Percentiles rank a stretch among this genome's conserved stretches.
phyloP scores from a whole-genome alignment of 92 coral and sea anemone species.

The Pocillopora meandrina region DNA sequence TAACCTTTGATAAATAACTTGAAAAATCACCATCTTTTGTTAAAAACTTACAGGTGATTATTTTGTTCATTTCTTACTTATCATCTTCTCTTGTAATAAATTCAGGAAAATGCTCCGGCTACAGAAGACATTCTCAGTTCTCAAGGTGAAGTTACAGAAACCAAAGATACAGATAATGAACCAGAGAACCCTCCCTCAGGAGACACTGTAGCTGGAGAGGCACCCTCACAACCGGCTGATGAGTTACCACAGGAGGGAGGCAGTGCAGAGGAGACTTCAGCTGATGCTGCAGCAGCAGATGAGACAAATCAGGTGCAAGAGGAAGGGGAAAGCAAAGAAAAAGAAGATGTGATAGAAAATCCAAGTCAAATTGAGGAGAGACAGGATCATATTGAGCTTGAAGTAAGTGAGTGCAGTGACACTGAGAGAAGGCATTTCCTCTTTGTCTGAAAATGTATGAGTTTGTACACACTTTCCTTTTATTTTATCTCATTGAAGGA shows the following conservation, averaged over 20 bases:
- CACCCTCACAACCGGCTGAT: neutral
- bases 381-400: slow-evolving; percentile 5
- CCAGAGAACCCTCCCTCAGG: slow-evolving; percentile 16
- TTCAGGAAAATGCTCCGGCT: slow-evolving; percentile 27
- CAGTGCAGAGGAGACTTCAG: slow-evolving; percentile 10
- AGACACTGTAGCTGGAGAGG: slow-evolving; percentile 25
- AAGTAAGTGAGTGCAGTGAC: slow-evolving; percentile 4
- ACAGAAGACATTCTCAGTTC: slow-evolving; percentile 11
- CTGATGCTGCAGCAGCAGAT: slow-evolving; percentile 17
- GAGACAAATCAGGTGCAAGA: slow-evolving; percentile 23
- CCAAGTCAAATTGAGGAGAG: slow-evolving; percentile 15
- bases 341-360: neutral
- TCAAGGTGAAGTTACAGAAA: slow-evolving; percentile 20
- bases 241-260: slow-evolving; percentile 35
- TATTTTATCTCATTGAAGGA: no score
- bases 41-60: no score
- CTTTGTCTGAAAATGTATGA: neutral
- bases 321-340: slow-evolving; percentile 24
- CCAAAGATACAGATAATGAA: slow-evolving; percentile 9
- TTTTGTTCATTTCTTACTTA: neutral
- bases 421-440: neutral
- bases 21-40: no score
- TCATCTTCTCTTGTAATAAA: neutral
- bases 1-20: no score
- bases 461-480: no score